Conservation (phyloP, 1,140 invertebrate genomes). For the Papilio dardanus region DNA sequence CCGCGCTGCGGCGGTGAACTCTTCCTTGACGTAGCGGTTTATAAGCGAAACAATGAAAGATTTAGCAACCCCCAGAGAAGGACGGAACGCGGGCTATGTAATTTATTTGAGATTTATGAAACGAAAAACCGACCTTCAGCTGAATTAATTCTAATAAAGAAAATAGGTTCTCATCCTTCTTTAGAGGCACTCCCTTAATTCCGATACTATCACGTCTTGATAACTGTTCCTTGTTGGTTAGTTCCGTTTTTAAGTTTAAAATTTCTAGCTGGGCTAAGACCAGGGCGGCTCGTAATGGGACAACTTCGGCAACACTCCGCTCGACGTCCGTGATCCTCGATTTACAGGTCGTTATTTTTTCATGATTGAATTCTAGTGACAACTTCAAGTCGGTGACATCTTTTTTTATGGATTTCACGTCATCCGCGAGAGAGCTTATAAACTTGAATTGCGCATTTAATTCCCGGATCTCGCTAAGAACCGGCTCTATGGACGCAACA, state of each 20-base stretch:
- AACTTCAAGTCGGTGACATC: not conserved
- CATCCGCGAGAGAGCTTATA: not conserved
- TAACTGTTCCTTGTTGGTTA: slow-evolving; percentile 2
- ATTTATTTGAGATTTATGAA: slow-evolving; percentile 26
- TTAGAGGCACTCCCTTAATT: slow-evolving; percentile 43
- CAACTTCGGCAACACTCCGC: not conserved
- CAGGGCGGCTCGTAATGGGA: not conserved
- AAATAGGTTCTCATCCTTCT: slow-evolving; percentile 41
- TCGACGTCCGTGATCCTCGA: not conserved
- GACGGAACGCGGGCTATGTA: not conserved
- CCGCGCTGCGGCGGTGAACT: slow-evolving; percentile 19
- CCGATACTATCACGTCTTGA: slow-evolving; percentile 41
- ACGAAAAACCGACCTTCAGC: not conserved
- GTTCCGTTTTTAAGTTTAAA: not conserved
- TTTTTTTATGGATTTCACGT: not conserved
- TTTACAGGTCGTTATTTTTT: not conserved
- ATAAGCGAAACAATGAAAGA: slow-evolving; percentile 35
- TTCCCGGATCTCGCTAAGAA: not conserved
- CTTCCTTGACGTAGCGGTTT: slow-evolving; percentile 40
- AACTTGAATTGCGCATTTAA: not conserved
- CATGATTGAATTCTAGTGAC: not conserved
- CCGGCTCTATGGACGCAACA: not conserved
- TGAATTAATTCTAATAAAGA: slow-evolving; percentile 21
- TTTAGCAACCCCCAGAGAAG: not conserved
- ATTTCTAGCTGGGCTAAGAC: not conserved